Evolutionary conservation across 2,888 invertebrate species (phyloP).

Genomic region (Aphelenchoides bicaudatus): DNA sequence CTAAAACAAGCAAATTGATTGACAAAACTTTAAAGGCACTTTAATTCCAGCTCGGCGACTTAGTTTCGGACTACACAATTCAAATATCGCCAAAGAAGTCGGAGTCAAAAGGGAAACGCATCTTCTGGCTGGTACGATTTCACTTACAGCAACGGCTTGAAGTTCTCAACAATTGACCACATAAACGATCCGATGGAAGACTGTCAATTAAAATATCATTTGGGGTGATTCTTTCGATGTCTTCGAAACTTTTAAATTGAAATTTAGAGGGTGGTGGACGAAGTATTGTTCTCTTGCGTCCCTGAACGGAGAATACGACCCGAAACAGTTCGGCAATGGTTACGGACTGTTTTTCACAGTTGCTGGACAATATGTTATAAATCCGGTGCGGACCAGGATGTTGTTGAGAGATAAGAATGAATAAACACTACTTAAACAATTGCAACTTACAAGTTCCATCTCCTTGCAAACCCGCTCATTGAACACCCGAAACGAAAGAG

Average conservation of each 20-base stretch:
- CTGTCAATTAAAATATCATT: constrained; percentile 43
- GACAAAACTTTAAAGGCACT: neutral
- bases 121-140: constrained; percentile 47
- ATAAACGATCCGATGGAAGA: constrained; percentile 44
- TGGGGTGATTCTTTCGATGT: constrained; percentile 37
- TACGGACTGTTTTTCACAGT: constrained; percentile 49
- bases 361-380: constrained; percentile 38
- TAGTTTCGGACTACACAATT: constrained; percentile 29
- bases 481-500: too few relatives aligned
- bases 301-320: constrained; percentile 48
- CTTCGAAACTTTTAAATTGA: constrained; percentile 9
- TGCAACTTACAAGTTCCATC: too few relatives aligned
- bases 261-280: constrained; percentile 53
- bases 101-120: constrained; percentile 37
- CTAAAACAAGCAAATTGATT: too few relatives aligned
- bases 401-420: too few relatives aligned
- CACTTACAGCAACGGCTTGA: constrained; percentile 39
- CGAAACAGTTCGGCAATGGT: constrained; percentile 40
- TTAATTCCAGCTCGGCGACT: constrained; percentile 26
- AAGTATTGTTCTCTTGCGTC: constrained; percentile 46
- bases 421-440: too few relatives aligned
- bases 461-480: too few relatives aligned
- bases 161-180: constrained; percentile 47
- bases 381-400: too few relatives aligned
- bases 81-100: constrained; percentile 17